Percentiles rank a stretch among this genome's conserved stretches.
These are phyloP conservation scores for Gorsachius goisagi DNA, from an alignment of 2,113 vertebrate genomes.

Conservation along the genomic window DNA sequence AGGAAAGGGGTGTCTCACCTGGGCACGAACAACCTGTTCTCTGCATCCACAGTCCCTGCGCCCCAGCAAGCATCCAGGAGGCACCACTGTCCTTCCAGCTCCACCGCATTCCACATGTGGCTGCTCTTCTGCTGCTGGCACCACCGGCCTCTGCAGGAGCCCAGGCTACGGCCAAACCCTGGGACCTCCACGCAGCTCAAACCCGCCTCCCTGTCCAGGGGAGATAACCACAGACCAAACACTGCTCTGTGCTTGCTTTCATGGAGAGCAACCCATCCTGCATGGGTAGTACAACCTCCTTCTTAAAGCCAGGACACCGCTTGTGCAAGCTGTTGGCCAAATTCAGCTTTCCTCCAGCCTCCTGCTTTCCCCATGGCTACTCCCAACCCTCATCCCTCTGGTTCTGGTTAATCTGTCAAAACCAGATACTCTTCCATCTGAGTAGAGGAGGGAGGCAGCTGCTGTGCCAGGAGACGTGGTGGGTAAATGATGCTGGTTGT, in stretches of 20 bases:
- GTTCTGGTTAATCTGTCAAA: background rate
- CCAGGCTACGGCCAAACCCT: constrained; percentile 75
- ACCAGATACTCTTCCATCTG: background rate
- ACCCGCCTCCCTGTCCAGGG: constrained; percentile 56
- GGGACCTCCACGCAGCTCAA: constrained; percentile 73
- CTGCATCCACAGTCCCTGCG: constrained; percentile 76
- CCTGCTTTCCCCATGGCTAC: background rate
- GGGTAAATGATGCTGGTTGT: background rate
- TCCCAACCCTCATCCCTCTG: background rate
- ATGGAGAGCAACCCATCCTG: background rate
- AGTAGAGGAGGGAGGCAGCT: background rate
- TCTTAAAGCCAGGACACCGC: rapidly evolving
- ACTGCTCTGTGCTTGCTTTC: background rate
- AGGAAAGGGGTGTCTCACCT: constrained; percentile 59
- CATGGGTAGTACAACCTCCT: background rate
- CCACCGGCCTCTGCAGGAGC: constrained; percentile 59
- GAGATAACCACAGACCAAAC: background rate
- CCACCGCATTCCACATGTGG: constrained; percentile 80
- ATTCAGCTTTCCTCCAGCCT: background rate
- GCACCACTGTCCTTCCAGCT: constrained; percentile 75
- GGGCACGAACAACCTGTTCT: constrained; percentile 74
- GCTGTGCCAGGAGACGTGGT: rapidly evolving
- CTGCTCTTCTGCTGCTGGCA: constrained; percentile 76
- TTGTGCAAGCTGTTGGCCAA: background rate
- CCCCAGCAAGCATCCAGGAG: constrained; percentile 85